A percentile compares a stretch with the other conserved stretches of the same genome.
These are phyloP conservation scores for Drosophila orosa DNA, from an alignment of 1,140 invertebrate genomes.

Conservation along the genomic window DNA sequence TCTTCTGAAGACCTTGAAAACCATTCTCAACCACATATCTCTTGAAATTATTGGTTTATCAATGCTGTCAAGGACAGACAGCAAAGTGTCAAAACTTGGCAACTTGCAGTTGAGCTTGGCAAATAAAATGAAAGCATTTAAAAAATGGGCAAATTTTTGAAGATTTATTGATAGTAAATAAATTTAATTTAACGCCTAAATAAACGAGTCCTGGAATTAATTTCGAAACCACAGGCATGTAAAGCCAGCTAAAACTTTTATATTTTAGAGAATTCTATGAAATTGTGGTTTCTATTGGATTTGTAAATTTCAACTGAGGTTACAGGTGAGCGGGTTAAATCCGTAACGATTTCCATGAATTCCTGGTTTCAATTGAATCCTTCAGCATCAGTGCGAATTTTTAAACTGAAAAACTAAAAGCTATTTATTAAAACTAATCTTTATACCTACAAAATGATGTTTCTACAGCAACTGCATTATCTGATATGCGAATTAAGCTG, in stretches of 20 bases:
- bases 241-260: not conserved
- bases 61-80: not conserved
- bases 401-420: not conserved
- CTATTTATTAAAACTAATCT: not conserved
- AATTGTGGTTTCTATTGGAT: not conserved
- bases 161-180: not conserved
- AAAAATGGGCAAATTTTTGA: not conserved
- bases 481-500: not conserved
- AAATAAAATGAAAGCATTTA: not conserved
- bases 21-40: not conserved
- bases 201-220: not conserved
- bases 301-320: not conserved
- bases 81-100: not conserved
- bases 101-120: not conserved
- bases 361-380: not conserved
- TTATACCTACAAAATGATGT: not conserved
- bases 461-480: not conserved
- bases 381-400: not conserved
- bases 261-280: not conserved
- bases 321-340: not conserved
- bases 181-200: not conserved
- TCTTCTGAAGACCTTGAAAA: slow-evolving; percentile 61
- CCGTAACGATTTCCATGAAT: not conserved
- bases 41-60: not conserved
- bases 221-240: not conserved